A percentile compares a stretch with the other conserved stretches of the same genome.
Conservation (phyloP, 2,113 vertebrate species). For the Tauraco erythrolophus region DNA sequence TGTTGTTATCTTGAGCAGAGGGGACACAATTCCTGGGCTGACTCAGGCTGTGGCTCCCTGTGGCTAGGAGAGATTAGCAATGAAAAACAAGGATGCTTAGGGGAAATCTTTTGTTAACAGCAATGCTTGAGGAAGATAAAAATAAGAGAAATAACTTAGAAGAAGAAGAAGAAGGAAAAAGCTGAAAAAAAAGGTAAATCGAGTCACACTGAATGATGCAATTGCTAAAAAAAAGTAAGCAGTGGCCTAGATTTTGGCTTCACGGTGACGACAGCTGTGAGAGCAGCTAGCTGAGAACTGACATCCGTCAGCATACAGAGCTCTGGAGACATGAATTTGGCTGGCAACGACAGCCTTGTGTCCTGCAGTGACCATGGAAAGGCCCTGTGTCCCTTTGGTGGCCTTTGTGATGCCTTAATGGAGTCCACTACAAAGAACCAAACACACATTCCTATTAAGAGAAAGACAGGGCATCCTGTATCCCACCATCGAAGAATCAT, state of each 20-base stretch:
- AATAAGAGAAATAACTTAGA: neutral
- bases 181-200: neutral
- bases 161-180: neutral
- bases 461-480: neutral
- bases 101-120: neutral
- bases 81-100: neutral
- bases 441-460: no score
- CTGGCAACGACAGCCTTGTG: neutral
- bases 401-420: neutral
- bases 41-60: neutral
- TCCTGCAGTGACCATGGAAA: neutral
- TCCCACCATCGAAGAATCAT: neutral
- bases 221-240: neutral
- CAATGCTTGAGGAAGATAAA: neutral
- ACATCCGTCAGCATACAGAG: neutral
- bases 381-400: neutral
- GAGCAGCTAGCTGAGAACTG: neutral
- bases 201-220: neutral
- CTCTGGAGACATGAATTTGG: accelerated
- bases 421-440: neutral
- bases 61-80: neutral
- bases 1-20: neutral
- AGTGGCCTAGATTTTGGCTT: neutral
- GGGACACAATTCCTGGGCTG: neutral
- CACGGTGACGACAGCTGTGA: accelerated